Evolutionary conservation across 2,113 vertebrate species (phyloP).

Genomic region (Phocoena sinus): DNA sequence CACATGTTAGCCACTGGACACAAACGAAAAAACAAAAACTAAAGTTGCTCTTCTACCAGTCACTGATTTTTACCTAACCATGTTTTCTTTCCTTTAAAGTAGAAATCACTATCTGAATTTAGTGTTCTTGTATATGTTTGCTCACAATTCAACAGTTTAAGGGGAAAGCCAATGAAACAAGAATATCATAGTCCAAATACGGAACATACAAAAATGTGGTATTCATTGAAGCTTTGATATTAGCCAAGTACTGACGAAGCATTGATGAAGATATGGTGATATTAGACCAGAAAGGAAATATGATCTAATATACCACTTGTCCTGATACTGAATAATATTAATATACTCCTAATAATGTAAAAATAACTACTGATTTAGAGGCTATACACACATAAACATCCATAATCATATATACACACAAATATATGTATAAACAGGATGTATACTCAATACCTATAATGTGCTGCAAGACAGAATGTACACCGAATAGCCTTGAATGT

Average conservation of each 20-base stretch:
- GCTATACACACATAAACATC: background rate
- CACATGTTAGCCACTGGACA: background rate
- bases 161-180: background rate
- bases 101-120: background rate
- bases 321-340: background rate
- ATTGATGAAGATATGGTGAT: background rate
- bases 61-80: background rate
- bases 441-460: background rate
- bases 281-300: background rate
- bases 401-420: background rate
- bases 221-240: background rate
- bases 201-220: background rate
- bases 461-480: background rate
- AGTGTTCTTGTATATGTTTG: background rate
- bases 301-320: background rate
- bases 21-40: background rate
- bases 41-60: accelerated
- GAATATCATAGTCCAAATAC: background rate
- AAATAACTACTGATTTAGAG: background rate
- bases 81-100: background rate
- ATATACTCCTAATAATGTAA: background rate
- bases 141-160: background rate
- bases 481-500: background rate
- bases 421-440: background rate
- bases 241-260: too few relatives aligned